A percentile compares a stretch with the other conserved stretches of the same genome.
Conservation (phyloP, 53 echinoderm and acorn worm species). For the Actinopyga echinites region DNA sequence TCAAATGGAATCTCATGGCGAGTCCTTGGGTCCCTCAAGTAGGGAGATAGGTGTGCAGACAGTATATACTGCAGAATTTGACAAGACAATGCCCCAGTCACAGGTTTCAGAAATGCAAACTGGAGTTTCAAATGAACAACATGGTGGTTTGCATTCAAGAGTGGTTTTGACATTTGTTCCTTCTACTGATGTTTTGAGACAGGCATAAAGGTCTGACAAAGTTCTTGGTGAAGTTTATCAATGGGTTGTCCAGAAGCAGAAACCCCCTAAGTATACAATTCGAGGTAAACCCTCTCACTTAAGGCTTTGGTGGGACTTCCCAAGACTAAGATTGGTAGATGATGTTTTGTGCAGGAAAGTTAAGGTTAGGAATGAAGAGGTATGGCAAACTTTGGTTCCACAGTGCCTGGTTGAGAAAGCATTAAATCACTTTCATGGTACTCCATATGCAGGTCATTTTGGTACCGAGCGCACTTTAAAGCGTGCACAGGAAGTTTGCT, state of each 20-base stretch:
- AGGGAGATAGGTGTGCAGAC: too few species aligned
- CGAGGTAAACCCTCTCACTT: too few species aligned
- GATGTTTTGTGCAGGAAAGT: neutral
- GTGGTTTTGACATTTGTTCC: neutral
- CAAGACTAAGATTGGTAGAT: neutral
- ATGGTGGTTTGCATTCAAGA: neutral
- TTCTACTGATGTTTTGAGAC: neutral
- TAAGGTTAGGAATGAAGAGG: neutral
- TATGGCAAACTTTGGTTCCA: conserved; percentile 1
- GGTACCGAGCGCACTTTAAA: too few species aligned
- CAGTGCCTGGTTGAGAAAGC: conserved; percentile 4
- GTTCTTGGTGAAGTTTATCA: neutral
- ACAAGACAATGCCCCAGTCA: too few species aligned
- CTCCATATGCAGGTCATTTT: conserved; percentile 45
- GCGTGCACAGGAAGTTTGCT: too few species aligned
- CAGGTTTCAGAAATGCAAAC: too few species aligned
- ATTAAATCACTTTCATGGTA: conserved; percentile 20
- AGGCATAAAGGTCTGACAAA: neutral
- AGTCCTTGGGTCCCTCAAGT: too few species aligned
- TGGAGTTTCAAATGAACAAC: too few species aligned
- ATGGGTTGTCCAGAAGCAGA: neutral
- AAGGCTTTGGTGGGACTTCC: too few species aligned
- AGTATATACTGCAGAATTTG: too few species aligned
- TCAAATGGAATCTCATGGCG: too few species aligned
- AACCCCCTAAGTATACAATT: neutral